Evolutionary conservation across 2,888 invertebrate species (phyloP), one percentile per base, ranked within the genome.

Genomic region (Congeria kusceri): DNA sequence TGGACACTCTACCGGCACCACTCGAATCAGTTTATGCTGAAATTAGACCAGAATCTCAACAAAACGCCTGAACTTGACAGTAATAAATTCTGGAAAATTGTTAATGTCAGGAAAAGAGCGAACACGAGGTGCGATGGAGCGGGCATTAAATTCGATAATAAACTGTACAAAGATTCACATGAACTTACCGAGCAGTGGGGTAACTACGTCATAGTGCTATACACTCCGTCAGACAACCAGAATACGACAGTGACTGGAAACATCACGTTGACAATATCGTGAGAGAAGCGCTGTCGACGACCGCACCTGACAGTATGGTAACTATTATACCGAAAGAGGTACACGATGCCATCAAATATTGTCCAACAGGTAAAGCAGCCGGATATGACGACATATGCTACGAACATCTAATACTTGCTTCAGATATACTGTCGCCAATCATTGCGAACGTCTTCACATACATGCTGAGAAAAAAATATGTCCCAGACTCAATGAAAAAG

Each of bases 401-500:
- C 58, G 58, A 58, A 27, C 58, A 58, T 58, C 27, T 25, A 27
- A n/a, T 58, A 11, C 27, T 28, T 58, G 58, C 58, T 5, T n/a
- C 18, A 25, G 58, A 58, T 25, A 29, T 27, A 18, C 27, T 58
- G 23, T 58, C 58, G 23, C 28, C 58, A 9, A 58, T 58, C 29
- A 58, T 58, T 23, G 58, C 23, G 27, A 58, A 58, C 58, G 29
- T 58, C 4, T 58, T 23, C 29, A 58, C 58, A 28, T 58, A 25
- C 25, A 58, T 58, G 58, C 27, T 58, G 58, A n/a, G 58, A 58
- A 58, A 58, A 13, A 27, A 18, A 11, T 58, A 23, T 29, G 29
- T 58, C 25, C 58, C 58, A 27, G 58, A 58, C 25, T n/a, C 58
- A 23, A 58, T 58, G 58, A 58, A 58, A 58, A 58, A 27, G 27